phyloP scores from a whole-genome alignment of 1,140 invertebrate genomes.

The Hydropsyche tenuis region DNA sequence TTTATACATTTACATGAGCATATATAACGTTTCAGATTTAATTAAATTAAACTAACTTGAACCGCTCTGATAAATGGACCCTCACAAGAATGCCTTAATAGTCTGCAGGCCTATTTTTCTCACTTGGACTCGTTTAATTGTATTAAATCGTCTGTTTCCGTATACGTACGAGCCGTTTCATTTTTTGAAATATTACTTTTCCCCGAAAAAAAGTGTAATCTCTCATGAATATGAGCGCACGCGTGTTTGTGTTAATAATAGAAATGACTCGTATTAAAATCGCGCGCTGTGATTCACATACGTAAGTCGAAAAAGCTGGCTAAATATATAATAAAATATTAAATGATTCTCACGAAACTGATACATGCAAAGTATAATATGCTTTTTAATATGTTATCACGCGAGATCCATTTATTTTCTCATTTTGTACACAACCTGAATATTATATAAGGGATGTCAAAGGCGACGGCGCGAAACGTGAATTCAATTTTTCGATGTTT shows the following conservation, averaged over 20 bases:
- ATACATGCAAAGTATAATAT: not conserved
- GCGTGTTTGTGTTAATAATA: not conserved
- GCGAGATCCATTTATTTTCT: not conserved
- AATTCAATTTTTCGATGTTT: constrained; percentile 18
- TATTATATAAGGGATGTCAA: not conserved
- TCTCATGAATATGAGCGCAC: not conserved
- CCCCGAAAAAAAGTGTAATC: not conserved
- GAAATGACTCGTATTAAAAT: constrained; percentile 12
- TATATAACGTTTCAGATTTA: not conserved
- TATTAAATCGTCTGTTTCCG: no score
- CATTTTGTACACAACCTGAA: not conserved
- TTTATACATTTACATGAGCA: not conserved
- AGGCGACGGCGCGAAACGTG: not conserved
- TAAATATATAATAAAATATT: no score
- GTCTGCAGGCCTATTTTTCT: constrained; percentile 9
- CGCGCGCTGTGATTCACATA: not conserved
- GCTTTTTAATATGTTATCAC: no score
- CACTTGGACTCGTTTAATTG: constrained; percentile 1
- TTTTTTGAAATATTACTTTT: not conserved
- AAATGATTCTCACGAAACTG: not conserved
- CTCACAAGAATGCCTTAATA: constrained; percentile 10
- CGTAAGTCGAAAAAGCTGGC: not conserved
- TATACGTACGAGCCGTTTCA: not conserved
- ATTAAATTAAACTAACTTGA: constrained; percentile 22
- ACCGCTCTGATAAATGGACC: constrained; percentile 14